phyloP scores from a whole-genome alignment of 2,113 vertebrate genomes.

The Crotalus tigris region DNA sequence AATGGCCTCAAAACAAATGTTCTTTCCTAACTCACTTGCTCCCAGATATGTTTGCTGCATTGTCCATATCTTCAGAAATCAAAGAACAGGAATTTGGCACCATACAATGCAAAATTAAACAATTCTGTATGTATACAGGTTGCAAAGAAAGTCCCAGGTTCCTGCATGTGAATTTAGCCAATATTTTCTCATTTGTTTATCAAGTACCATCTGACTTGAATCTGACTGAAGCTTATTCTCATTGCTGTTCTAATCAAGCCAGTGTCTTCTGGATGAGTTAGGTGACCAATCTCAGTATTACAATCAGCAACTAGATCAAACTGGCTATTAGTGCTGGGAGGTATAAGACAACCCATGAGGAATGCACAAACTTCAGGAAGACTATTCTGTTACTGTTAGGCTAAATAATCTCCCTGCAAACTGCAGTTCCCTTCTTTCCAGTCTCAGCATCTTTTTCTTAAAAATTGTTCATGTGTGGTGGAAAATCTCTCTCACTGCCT shows the following conservation, averaged over 20 bases:
- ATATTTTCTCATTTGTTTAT: not conserved
- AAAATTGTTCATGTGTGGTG: not conserved
- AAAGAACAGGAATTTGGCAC: not conserved
- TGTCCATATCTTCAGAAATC: not conserved
- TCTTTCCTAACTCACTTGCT: not conserved
- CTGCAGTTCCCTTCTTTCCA: not conserved
- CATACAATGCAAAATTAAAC: not conserved
- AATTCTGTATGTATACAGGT: not conserved
- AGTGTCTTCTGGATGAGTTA: not conserved
- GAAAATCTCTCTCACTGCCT: not conserved
- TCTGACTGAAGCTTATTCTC: not conserved
- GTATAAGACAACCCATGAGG: not conserved
- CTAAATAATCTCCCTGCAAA: not conserved
- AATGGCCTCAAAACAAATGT: not conserved
- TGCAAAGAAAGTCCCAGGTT: not conserved
- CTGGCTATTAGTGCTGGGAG: not conserved
- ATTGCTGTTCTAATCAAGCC: not conserved
- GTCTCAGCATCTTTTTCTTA: not conserved
- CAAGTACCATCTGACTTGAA: not conserved
- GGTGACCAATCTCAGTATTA: not conserved
- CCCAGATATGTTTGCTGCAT: not conserved
- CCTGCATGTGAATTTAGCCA: not conserved
- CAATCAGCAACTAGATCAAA: not conserved
- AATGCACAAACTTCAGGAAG: not conserved
- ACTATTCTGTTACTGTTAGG: not conserved